Base-by-base conservation (phyloP, 1,140 invertebrate species). In the Bombus soroeensis region DNA sequence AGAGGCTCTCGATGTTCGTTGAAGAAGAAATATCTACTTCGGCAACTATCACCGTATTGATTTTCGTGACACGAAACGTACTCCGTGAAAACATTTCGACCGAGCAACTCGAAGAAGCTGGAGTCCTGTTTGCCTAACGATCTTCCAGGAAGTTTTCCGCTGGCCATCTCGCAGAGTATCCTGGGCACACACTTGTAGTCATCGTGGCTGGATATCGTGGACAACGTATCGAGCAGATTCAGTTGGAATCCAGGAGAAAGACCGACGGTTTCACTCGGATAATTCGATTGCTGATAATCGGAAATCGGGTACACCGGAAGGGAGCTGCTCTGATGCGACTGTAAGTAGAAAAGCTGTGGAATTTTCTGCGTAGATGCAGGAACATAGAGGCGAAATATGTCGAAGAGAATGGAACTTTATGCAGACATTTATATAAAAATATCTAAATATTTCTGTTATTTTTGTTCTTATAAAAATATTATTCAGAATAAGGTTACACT, bases 171-270 rank as follows among this genome's bases (percentile, higher is more conserved):
- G 91, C 97, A 98, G 70, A 98, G 95, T 86, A 98, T 95, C 93
- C 97, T 96, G 8, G 97, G 96, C 72, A 98, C 97, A 92, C 97
- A 98, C 89, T 97, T 96, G 76, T 97, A 95, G 93, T 98, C 97
- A 92, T 98, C 97, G 93, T 97, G 96, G 89, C 95, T 94, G 77
- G 97, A 96, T 87, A 98, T 97, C 68, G 97, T 97, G 79, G 96
- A 96, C 83, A 98, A 93, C 47, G 97, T 97, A 83, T 96, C 94
- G 86, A 96, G 94, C 15, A 96, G 87, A 83, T 93, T 94, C 73
- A 88, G 75, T 80, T 91, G 91, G 62, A 92, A 71, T 68, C 79
- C 82, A 0, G 81, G 43, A 10, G 80, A 77, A 70, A 57, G 83
- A 39, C 32, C 80, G 37, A 28, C 37, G 39, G 59, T 43, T 59